These are phyloP conservation scores for Amphipoea lucens DNA, from an alignment of 2,888 invertebrate species.

Conservation along the genomic window DNA sequence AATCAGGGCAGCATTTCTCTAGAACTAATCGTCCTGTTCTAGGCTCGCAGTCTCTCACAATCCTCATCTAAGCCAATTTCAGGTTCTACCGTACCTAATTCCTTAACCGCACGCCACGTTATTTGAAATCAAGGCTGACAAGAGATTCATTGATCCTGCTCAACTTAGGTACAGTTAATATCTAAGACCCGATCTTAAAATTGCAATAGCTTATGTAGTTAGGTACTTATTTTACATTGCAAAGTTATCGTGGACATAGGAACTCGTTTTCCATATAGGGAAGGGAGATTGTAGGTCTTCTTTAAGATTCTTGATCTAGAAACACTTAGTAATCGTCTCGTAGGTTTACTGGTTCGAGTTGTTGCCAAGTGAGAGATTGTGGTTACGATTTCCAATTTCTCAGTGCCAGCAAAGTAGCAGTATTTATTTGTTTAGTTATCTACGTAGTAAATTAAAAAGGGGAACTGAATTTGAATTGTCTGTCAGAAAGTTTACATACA, in stretches of 20 bases:
- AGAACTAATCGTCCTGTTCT: conserved; percentile 34
- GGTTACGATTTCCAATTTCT: conserved; percentile 12
- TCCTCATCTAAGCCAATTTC: conserved; percentile 25
- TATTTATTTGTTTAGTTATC: conserved; percentile 2
- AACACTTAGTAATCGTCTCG: conserved; percentile 36
- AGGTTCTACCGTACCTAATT: conserved; percentile 44
- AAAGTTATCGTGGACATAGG: conserved; percentile 42
- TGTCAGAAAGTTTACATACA: background rate
- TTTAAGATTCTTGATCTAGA: conserved; percentile 43
- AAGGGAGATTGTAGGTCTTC: conserved; percentile 53
- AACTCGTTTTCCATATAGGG: conserved; percentile 57
- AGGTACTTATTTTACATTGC: conserved; percentile 55
- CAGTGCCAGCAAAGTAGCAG: background rate
- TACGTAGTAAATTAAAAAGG: background rate
- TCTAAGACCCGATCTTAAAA: conserved; percentile 58
- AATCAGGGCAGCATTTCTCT: conserved; percentile 19
- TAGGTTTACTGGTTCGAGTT: conserved; percentile 17
- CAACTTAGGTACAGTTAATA: conserved; percentile 48
- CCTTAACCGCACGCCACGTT: conserved; percentile 16
- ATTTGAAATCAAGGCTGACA: conserved; percentile 48
- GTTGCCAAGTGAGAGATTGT: conserved; percentile 20
- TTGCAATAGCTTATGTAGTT: conserved; percentile 54
- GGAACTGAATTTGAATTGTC: too few species aligned
- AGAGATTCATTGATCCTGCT: conserved; percentile 58
- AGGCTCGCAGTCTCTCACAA: background rate